These are phyloP conservation scores for Rhynchomys soricoides DNA, from an alignment of 2,113 vertebrate genomes.

Conservation along the genomic window DNA sequence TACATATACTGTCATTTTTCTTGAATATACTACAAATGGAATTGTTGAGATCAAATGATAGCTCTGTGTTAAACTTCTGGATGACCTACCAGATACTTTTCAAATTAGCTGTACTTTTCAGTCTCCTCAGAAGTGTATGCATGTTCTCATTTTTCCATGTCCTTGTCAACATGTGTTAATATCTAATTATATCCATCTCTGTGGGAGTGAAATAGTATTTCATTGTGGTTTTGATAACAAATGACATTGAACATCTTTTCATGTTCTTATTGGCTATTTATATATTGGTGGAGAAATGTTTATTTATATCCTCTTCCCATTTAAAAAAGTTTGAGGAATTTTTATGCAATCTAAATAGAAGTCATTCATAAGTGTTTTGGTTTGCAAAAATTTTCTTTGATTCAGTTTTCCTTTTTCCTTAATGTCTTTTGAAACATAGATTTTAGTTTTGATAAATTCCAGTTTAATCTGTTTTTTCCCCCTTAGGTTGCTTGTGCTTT, in stretches of 20 bases:
- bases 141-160: not conserved
- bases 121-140: not conserved
- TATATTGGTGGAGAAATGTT: constrained; percentile 19
- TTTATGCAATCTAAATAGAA: not conserved
- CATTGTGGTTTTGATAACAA: constrained; percentile 39
- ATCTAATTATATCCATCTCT: constrained; percentile 19
- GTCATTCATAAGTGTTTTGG: not conserved
- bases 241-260: constrained; percentile 44
- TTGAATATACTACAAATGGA: constrained; percentile 7
- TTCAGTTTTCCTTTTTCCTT: not conserved
- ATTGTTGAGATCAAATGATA: not conserved
- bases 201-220: constrained; percentile 36
- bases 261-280: constrained; percentile 23
- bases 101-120: not conserved
- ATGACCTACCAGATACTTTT: constrained; percentile 1
- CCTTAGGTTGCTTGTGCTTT: not conserved
- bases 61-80: constrained; percentile 11
- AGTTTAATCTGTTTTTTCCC: not conserved
- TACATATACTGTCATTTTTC: not conserved
- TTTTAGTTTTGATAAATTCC: not conserved
- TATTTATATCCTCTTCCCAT: constrained; percentile 10
- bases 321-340: constrained; percentile 10
- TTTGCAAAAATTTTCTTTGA: not conserved
- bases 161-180: not conserved
- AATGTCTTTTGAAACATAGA: not conserved